phyloP scores from a whole-genome alignment of 2,113 vertebrate genomes.

The Chrysochloris asiatica region DNA sequence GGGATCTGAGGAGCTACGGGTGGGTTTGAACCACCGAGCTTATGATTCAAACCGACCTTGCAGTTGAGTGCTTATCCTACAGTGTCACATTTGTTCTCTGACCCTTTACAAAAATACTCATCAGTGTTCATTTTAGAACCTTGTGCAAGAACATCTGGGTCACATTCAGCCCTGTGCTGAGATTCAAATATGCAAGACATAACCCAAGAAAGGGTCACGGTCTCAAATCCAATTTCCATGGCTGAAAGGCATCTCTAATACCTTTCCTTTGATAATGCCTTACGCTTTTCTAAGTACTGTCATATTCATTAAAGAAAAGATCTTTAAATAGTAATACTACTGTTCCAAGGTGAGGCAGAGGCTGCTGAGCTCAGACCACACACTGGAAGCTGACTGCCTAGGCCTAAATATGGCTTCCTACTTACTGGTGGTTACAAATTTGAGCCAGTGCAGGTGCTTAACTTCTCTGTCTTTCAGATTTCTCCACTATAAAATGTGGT shows the following conservation, averaged over 20 bases:
- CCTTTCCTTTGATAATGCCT: constrained; percentile 46
- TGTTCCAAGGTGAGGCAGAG: background rate
- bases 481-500: background rate
- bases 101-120: background rate
- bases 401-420: background rate
- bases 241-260: constrained; percentile 55
- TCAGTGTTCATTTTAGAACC: background rate
- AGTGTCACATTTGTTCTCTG: no score
- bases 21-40: no score
- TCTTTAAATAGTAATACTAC: background rate
- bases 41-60: no score
- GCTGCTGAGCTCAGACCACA: background rate
- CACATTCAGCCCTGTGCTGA: background rate
- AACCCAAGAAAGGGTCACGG: constrained; percentile 13
- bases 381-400: background rate
- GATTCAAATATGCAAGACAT: constrained; percentile 7
- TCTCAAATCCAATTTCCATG: constrained; percentile 42
- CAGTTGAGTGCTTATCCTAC: no score
- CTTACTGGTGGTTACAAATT: background rate
- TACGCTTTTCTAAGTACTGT: constrained; percentile 46
- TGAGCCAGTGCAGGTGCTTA: background rate
- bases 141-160: background rate
- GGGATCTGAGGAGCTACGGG: no score
- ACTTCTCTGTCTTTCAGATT: background rate
- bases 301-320: constrained; percentile 39